A percentile compares a stretch with the other conserved stretches of the same genome.
These are phyloP conservation scores for Emydocephalus ijimae DNA, from an alignment of 2,113 vertebrate genomes.

Conservation along the genomic window DNA sequence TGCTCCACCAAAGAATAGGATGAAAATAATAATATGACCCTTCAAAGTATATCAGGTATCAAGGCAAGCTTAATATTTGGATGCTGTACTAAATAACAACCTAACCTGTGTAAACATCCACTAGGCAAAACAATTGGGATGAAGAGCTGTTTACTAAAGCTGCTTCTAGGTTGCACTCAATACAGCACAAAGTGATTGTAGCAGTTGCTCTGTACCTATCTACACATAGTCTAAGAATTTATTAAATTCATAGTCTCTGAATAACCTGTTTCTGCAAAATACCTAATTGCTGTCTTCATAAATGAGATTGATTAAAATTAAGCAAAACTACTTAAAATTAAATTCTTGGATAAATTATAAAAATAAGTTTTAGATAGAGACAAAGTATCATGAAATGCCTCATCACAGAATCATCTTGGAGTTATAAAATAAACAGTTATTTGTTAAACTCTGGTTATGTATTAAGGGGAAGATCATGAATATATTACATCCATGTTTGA, in stretches of 20 bases:
- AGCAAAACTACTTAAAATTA: not conserved
- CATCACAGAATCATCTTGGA: not conserved
- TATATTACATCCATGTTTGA: not conserved
- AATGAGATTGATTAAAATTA: not conserved
- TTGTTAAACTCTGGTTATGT: not conserved
- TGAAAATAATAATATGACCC: not conserved
- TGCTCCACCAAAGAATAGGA: not conserved
- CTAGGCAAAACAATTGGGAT: not conserved
- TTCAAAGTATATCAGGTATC: not conserved
- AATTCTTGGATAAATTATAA: not conserved
- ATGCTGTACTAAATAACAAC: constrained; percentile 30
- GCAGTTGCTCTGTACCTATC: not conserved
- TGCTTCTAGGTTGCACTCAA: not conserved
- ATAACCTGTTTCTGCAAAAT: not conserved
- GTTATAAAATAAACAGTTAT: not conserved
- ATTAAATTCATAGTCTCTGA: not conserved
- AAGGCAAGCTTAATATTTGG: not conserved
- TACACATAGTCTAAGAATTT: not conserved
- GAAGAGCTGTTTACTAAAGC: not conserved
- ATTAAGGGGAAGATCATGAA: not conserved
- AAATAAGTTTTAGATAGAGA: not conserved
- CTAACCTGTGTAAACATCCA: constrained; percentile 21
- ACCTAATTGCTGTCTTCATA: not conserved
- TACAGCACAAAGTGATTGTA: not conserved
- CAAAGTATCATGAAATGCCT: not conserved